Conservation (phyloP, 2,113 vertebrate genomes). For the Rhineura floridana region DNA sequence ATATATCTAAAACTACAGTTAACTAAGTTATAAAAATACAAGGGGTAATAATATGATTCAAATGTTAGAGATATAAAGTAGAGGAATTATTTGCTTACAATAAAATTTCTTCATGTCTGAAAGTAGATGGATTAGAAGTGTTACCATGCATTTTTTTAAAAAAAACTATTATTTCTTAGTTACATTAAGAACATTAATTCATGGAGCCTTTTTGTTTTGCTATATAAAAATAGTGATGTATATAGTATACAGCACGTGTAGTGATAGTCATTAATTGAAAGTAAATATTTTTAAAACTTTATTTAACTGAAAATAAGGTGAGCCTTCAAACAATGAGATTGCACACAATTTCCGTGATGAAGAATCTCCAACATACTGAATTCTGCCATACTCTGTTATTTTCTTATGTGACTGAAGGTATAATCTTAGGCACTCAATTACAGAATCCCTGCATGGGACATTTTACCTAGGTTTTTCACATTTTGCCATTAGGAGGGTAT, state of each 20-base stretch:
- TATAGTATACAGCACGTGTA: not conserved
- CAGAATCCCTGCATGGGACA: not conserved
- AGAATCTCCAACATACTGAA: not conserved
- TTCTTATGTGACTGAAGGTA: not conserved
- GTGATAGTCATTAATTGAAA: conserved; percentile 4
- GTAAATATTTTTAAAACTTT: conserved; percentile 6
- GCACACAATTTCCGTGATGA: not conserved
- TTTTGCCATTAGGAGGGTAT: too few species aligned
- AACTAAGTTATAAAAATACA: not conserved
- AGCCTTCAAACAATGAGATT: not conserved
- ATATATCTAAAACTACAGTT: not conserved
- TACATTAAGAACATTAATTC: not conserved
- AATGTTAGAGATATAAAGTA: not conserved
- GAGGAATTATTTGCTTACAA: not conserved
- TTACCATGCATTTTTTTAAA: too few species aligned
- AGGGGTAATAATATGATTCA: not conserved
- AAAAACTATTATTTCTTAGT: not conserved
- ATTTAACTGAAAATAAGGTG: not conserved
- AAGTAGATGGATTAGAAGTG: not conserved
- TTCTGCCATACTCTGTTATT: not conserved
- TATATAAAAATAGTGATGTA: not conserved
- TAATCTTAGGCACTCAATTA: not conserved
- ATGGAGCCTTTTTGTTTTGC: not conserved
- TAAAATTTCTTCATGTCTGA: not conserved
- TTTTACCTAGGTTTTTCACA: too few species aligned